Evolutionary conservation across 1,140 invertebrate genomes (phyloP).

Genomic region (Tetranychus urticae): DNA sequence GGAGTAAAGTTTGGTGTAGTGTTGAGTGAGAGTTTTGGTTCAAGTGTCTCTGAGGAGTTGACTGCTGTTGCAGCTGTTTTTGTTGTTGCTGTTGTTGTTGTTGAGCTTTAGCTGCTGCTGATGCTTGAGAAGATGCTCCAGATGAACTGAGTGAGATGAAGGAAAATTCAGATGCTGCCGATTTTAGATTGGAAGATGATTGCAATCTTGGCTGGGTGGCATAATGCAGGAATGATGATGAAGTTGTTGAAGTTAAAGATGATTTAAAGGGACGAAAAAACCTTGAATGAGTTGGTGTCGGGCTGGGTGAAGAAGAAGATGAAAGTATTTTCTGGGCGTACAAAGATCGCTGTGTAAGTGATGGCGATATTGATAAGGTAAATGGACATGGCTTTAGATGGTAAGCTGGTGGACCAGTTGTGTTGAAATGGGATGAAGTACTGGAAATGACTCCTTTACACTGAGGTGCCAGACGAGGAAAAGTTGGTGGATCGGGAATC

Average conservation of each 20-base stretch:
- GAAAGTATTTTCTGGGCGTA: constrained; percentile 13
- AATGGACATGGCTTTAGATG: constrained; percentile 7
- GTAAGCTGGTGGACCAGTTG: background rate
- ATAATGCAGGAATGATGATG: background rate
- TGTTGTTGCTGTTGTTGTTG: too few relatives aligned
- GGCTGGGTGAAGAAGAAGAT: constrained; percentile 6
- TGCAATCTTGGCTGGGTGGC: background rate
- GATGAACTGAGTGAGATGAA: constrained; percentile 8
- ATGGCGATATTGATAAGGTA: constrained; percentile 9
- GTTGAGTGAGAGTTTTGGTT: too few relatives aligned
- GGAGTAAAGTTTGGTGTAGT: too few relatives aligned
- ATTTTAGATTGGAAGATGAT: constrained; percentile 4
- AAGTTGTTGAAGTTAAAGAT: background rate
- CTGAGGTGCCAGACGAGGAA: background rate
- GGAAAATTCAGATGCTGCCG: constrained; percentile 12
- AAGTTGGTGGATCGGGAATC: background rate
- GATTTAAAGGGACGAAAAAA: background rate
- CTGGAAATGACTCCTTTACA: background rate
- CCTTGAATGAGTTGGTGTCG: background rate
- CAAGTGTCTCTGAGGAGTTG: too few relatives aligned
- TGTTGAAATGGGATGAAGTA: background rate
- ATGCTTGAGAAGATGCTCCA: background rate
- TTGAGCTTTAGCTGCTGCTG: background rate
- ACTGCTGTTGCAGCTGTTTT: too few relatives aligned
- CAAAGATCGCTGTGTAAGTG: constrained; percentile 11